Evolutionary conservation across 1,140 invertebrate species (phyloP).

Genomic region (Oreohelix idahoensis): DNA sequence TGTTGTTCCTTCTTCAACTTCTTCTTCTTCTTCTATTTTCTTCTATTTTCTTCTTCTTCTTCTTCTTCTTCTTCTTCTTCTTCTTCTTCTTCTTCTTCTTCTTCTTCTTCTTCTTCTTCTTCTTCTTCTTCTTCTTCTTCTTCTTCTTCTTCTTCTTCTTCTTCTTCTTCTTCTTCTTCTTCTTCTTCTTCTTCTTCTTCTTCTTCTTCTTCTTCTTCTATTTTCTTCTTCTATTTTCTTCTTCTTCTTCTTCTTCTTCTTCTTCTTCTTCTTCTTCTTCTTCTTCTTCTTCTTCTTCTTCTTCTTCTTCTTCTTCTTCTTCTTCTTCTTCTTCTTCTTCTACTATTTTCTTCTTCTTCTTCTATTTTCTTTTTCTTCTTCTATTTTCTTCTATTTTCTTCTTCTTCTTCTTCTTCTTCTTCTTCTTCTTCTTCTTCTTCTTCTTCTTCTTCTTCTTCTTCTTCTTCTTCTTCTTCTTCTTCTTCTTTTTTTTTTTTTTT

Average conservation of each 20-base stretch:
- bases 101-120: not conserved
- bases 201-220: too few species aligned
- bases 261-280: not conserved
- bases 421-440: constrained; percentile 2
- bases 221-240: too few species aligned
- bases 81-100: not conserved
- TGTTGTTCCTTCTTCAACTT: not conserved
- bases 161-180: not conserved
- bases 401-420: not conserved
- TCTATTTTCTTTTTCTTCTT: too few species aligned
- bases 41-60: not conserved
- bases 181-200: not conserved
- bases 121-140: not conserved
- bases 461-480: not conserved
- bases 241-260: not conserved
- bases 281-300: not conserved
- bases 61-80: not conserved
- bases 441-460: not conserved
- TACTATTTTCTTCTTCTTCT: not conserved
- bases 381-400: too few species aligned
- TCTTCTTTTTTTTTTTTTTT: not conserved
- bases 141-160: not conserved
- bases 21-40: not conserved
- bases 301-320: not conserved
- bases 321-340: not conserved